Percentiles rank a stretch among this genome's conserved stretches.
These are phyloP conservation scores for Heterotis niloticus DNA, from an alignment of 2,113 vertebrate species.

Conservation along the genomic window DNA sequence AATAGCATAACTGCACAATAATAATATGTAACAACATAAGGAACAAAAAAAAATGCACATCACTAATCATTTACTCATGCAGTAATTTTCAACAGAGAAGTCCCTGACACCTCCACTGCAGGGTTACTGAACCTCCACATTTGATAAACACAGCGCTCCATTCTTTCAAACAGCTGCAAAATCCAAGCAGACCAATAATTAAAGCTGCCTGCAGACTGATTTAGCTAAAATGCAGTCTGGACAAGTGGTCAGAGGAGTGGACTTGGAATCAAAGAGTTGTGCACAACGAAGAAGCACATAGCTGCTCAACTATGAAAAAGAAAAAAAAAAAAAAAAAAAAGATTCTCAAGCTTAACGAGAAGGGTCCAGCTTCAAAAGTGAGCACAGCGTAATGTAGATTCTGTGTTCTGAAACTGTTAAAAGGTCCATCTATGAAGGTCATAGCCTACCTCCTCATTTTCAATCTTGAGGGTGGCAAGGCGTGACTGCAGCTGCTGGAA, in stretches of 20 bases:
- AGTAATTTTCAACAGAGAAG: neutral
- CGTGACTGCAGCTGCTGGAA: slow-evolving; percentile 96
- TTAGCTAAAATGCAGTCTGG: neutral
- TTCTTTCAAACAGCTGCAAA: neutral
- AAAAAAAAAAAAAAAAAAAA: neutral
- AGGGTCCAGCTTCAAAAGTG: neutral
- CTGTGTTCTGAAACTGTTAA: too few species aligned
- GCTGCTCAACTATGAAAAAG: neutral
- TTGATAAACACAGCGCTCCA: neutral
- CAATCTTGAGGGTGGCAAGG: slow-evolving; percentile 89
- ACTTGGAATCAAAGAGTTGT: neutral
- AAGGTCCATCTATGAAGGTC: neutral
- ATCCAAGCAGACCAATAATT: neutral
- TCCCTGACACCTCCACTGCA: neutral
- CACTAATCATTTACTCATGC: neutral
- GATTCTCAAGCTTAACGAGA: neutral
- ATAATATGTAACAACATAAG: neutral
- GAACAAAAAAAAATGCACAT: neutral
- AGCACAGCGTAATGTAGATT: neutral
- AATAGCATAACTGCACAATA: neutral
- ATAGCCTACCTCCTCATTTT: slow-evolving; percentile 89
- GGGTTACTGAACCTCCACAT: neutral
- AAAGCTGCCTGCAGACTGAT: neutral
- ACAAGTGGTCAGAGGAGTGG: neutral
- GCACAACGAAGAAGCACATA: neutral